These are phyloP conservation scores for Microctonus aethiopoides DNA, from an alignment of 2,888 invertebrate species.

Conservation along the genomic window DNA sequence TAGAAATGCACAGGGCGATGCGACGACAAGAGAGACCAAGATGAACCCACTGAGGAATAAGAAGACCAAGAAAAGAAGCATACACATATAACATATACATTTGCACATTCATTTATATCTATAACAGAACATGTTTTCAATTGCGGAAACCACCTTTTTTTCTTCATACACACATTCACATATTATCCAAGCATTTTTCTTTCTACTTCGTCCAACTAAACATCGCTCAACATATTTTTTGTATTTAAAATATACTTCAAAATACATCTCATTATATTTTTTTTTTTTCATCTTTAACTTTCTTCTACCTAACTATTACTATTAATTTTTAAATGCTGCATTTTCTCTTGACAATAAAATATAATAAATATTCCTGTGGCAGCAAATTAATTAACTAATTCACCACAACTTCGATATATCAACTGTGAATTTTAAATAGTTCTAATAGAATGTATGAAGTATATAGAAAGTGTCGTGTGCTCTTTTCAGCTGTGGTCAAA, in stretches of 20 bases:
- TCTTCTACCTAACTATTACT: no score
- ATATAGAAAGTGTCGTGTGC: conserved; percentile 22
- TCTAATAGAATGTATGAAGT: neutral
- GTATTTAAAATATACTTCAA: conserved; percentile 3
- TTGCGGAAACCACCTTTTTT: conserved; percentile 10
- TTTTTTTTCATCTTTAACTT: neutral
- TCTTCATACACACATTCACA: neutral
- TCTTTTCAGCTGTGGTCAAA: conserved; percentile 19
- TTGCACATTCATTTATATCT: neutral
- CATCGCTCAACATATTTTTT: neutral
- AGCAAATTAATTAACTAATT: conserved; percentile 15
- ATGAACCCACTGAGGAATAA: neutral
- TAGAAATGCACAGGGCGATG: neutral
- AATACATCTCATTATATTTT: neutral
- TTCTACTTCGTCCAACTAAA: conserved; percentile 8
- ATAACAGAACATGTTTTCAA: conserved; percentile 7
- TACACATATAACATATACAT: neutral
- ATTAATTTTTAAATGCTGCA: no score
- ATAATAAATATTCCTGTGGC: neutral
- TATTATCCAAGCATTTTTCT: neutral
- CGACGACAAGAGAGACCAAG: neutral
- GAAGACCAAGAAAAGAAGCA: conserved; percentile 2
- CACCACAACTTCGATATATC: neutral
- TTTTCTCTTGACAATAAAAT: conserved; percentile 15
- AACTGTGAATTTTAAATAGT: neutral